Evolutionary conservation across 2,113 vertebrate genomes (phyloP).

Genomic region (Pseudorasbora parva): DNA sequence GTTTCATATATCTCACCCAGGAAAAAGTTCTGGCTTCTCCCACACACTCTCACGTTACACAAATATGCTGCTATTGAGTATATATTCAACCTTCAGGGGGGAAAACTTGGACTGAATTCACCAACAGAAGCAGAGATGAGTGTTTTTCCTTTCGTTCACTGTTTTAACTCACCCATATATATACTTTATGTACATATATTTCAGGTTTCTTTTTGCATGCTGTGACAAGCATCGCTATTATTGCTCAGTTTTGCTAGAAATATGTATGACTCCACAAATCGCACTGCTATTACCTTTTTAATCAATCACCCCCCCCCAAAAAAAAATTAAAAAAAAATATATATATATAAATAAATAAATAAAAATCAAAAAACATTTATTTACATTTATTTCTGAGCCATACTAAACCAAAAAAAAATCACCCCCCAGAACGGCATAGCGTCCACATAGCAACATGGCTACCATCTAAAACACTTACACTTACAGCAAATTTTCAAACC

Average conservation of each 20-base stretch:
- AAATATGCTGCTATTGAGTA: not conserved
- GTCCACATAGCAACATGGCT: not conserved
- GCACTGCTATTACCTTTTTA: not conserved
- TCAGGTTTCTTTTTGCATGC: not conserved
- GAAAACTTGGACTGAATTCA: not conserved
- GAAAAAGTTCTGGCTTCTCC: slow-evolving; percentile 21
- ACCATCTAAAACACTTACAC: not conserved
- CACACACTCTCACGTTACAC: slow-evolving; percentile 4
- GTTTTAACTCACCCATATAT: not conserved
- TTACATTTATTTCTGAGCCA: no score
- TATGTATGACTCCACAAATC: not conserved
- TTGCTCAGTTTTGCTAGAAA: not conserved
- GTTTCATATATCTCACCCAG: slow-evolving; percentile 19
- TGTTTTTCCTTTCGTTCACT: not conserved
- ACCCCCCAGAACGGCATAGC: no score
- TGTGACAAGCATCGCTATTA: not conserved
- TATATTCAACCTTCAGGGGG: not conserved
- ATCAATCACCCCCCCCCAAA: no score
- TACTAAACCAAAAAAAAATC: no score
- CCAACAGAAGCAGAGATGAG: not conserved
- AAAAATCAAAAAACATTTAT: no score
- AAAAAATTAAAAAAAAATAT: no score
- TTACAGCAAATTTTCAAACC: not conserved
- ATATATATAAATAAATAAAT: no score
- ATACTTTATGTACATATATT: not conserved